Evolutionary conservation across 2,113 vertebrate species (phyloP).

Genomic region (Sapayoa aenigma): DNA sequence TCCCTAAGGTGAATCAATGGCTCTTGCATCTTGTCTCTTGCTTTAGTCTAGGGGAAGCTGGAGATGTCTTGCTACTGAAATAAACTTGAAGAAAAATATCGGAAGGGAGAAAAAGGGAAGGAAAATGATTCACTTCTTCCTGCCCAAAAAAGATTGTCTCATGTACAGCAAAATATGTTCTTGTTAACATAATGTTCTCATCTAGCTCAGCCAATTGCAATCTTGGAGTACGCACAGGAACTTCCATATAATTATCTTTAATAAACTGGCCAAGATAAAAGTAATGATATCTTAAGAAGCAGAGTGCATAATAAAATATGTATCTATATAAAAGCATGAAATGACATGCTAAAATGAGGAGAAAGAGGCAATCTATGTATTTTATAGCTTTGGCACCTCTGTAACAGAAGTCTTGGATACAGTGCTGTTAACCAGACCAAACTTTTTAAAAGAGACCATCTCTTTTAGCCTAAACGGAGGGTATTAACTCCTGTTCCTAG

Average conservation of each 20-base stretch:
- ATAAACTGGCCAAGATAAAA: conserved; percentile 52
- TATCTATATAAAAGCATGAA: conserved; percentile 45
- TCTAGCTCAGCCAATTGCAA: not conserved
- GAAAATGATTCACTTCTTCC: not conserved
- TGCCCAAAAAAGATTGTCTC: not conserved
- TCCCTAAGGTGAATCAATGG: conserved; percentile 71
- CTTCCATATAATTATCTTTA: conserved; percentile 48
- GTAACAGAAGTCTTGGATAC: not conserved
- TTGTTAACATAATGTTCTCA: conserved; percentile 18
- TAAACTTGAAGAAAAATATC: conserved; percentile 11
- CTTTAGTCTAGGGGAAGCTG: conserved; percentile 33
- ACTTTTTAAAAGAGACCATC: not conserved
- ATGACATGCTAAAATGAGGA: conserved; percentile 39
- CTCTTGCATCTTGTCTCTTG: conserved; percentile 61
- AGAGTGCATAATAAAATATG: conserved; percentile 41
- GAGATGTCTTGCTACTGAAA: conserved; percentile 37
- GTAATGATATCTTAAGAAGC: conserved; percentile 43
- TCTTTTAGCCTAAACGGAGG: not conserved
- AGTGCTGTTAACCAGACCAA: not conserved
- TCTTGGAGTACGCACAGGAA: not conserved
- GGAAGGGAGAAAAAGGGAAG: not conserved
- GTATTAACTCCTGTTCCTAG: not conserved
- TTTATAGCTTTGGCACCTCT: conserved; percentile 20
- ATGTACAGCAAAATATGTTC: conserved; percentile 5
- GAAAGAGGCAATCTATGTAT: conserved; percentile 24